These are phyloP conservation scores for Enteromius radiatus DNA, from an alignment of 2,797 vertebrate species.

Conservation along the genomic window DNA sequence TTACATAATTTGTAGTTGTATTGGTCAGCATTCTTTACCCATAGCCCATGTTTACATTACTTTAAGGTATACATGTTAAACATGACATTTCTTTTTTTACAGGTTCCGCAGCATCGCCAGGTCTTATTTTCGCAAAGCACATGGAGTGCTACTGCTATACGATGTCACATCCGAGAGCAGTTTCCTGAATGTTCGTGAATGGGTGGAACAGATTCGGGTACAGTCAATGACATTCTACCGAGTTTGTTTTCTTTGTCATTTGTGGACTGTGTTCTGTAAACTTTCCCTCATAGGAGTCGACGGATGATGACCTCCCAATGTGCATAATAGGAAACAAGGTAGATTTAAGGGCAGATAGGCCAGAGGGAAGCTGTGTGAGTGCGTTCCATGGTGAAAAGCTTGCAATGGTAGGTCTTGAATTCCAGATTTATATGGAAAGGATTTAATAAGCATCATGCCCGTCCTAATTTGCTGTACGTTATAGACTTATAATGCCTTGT, in stretches of 20 bases:
- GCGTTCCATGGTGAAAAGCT: conserved; percentile 75
- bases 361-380: conserved; percentile 64
- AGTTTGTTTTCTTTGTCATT: neutral
- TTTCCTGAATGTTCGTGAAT: conserved; percentile 78
- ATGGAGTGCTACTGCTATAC: conserved; percentile 78
- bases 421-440: conserved; percentile 41
- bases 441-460: neutral
- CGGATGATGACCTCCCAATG: conserved; percentile 67
- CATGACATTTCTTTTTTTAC: neutral
- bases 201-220: conserved; percentile 83
- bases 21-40: neutral
- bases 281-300: conserved; percentile 69
- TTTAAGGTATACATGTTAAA: neutral
- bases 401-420: conserved; percentile 68
- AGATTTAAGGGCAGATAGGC: conserved; percentile 67
- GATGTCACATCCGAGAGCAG: conserved; percentile 79
- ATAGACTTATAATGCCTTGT: conserved; percentile 76
- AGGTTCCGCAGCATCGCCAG: conserved; percentile 80
- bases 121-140: conserved; percentile 81
- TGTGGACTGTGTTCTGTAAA: neutral
- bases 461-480: conserved; percentile 9
- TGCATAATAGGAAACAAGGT: conserved; percentile 81
- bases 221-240: neutral
- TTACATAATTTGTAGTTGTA: no score
- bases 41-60: neutral